A percentile compares a stretch with the other conserved stretches of the same genome.
These are phyloP conservation scores for Perognathus longimembris DNA, from an alignment of 2,113 vertebrate genomes.

Conservation along the genomic window DNA sequence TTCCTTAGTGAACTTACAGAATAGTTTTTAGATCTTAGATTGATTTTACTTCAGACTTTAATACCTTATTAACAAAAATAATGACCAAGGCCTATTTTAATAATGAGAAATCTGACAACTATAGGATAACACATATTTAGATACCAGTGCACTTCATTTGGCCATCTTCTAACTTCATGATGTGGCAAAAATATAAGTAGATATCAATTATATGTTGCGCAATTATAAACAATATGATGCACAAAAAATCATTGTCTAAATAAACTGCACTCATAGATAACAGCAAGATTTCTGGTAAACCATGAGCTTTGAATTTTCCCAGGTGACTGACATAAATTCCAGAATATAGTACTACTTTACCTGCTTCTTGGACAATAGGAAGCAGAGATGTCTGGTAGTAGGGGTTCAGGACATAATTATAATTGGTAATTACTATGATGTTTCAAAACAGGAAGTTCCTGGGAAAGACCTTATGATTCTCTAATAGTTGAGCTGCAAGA, in stretches of 20 bases:
- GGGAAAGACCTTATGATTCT: conserved; percentile 48
- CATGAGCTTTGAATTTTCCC: conserved; percentile 32
- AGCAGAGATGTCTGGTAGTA: conserved; percentile 15
- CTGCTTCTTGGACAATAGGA: conserved; percentile 60
- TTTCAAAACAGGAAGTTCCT: conserved; percentile 58
- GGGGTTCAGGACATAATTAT: conserved; percentile 20
- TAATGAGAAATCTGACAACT: not conserved
- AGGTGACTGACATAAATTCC: conserved; percentile 17
- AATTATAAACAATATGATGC: not conserved
- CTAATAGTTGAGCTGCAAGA: not conserved
- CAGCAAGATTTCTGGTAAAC: not conserved
- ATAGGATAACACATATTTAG: not conserved
- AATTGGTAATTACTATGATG: conserved; percentile 51
- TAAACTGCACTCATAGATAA: conserved; percentile 19
- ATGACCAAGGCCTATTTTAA: not conserved
- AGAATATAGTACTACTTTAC: conserved; percentile 59
- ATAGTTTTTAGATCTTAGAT: not conserved
- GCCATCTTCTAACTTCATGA: not conserved
- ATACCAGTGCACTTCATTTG: not conserved
- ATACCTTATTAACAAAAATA: not conserved
- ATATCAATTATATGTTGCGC: not conserved
- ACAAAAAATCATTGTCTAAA: conserved; percentile 28
- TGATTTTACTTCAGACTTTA: not conserved
- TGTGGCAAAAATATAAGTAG: not conserved
- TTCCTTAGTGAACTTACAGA: not conserved